phyloP scores from a whole-genome alignment of 2,888 invertebrate species.

The Mesochorus sp. region DNA sequence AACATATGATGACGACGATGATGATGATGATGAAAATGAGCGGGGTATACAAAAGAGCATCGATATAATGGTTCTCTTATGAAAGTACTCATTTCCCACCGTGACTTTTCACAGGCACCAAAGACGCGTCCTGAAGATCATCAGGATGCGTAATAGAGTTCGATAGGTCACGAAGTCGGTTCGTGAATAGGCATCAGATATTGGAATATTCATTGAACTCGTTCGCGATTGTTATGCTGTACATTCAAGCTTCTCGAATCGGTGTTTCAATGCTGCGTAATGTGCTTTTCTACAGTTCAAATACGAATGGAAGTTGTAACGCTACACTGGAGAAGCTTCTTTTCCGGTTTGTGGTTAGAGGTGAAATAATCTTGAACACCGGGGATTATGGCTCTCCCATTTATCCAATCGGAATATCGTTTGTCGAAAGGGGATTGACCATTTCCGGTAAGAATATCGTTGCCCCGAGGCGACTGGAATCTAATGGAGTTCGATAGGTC shows the following conservation, averaged over 20 bases:
- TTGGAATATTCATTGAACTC: conserved; percentile 7
- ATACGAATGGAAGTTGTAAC: conserved; percentile 1
- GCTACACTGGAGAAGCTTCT: conserved; percentile 6
- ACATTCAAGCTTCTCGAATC: conserved; percentile 21
- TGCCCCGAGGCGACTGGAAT: conserved; percentile 34
- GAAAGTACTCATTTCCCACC: conserved; percentile 34
- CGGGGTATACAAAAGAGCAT: background rate
- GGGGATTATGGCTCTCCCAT: conserved; percentile 15
- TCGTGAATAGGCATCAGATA: background rate
- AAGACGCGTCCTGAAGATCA: too few species aligned
- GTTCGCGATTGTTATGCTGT: conserved; percentile 14
- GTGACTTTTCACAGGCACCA: conserved; percentile 10
- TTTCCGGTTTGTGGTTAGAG: background rate
- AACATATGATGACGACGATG: conserved; percentile 22
- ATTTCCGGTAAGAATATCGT: conserved; percentile 38
- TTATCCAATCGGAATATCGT: conserved; percentile 49
- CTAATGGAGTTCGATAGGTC: conserved; percentile 54
- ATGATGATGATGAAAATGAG: conserved; percentile 40
- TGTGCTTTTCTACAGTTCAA: background rate
- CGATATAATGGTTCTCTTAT: conserved; percentile 40
- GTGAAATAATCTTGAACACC: conserved; percentile 16
- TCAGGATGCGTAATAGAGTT: conserved; percentile 45
- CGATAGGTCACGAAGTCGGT: conserved; percentile 37
- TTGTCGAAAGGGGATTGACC: conserved; percentile 16
- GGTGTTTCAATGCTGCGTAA: conserved; percentile 33